Percentiles rank a stretch among this genome's conserved stretches.
Evolutionary conservation across 2,797 vertebrate species (phyloP).

Genomic region (Chromobotia macracanthus): DNA sequence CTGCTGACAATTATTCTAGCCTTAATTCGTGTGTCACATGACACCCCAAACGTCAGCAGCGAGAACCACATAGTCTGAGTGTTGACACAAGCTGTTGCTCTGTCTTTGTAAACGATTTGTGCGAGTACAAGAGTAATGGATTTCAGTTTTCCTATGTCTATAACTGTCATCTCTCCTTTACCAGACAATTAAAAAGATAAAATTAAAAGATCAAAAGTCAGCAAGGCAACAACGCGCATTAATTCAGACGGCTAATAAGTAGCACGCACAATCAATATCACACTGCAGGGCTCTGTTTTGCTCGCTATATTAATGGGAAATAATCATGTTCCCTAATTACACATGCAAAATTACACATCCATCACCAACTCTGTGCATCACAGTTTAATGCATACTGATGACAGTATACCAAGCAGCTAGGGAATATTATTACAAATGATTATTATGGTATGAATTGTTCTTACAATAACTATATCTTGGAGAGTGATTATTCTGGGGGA

Average conservation of each 20-base stretch:
- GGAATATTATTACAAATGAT: neutral
- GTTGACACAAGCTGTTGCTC: constrained; percentile 43
- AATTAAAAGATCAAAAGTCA: constrained; percentile 67
- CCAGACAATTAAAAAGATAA: constrained; percentile 68
- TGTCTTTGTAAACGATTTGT: constrained; percentile 64
- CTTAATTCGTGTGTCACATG: constrained; percentile 11
- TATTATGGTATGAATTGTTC: neutral
- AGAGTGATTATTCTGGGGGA: neutral
- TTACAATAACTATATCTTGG: neutral
- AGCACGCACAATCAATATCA: constrained; percentile 63
- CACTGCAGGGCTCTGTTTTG: constrained; percentile 53
- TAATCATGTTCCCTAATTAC: constrained; percentile 60
- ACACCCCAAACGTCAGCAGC: neutral
- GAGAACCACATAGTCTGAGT: constrained; percentile 3
- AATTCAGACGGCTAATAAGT: constrained; percentile 65
- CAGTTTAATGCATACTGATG: constrained; percentile 18
- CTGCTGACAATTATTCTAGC: constrained; percentile 31
- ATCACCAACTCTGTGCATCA: constrained; percentile 27
- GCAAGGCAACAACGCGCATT: constrained; percentile 59
- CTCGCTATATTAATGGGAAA: constrained; percentile 49
- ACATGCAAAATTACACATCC: constrained; percentile 56
- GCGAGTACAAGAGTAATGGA: constrained; percentile 58
- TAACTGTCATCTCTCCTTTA: constrained; percentile 64
- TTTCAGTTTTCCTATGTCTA: constrained; percentile 62
- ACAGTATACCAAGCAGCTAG: constrained; percentile 4